Evolutionary conservation across 2,113 vertebrate species (phyloP).

Genomic region (Naja naja): DNA sequence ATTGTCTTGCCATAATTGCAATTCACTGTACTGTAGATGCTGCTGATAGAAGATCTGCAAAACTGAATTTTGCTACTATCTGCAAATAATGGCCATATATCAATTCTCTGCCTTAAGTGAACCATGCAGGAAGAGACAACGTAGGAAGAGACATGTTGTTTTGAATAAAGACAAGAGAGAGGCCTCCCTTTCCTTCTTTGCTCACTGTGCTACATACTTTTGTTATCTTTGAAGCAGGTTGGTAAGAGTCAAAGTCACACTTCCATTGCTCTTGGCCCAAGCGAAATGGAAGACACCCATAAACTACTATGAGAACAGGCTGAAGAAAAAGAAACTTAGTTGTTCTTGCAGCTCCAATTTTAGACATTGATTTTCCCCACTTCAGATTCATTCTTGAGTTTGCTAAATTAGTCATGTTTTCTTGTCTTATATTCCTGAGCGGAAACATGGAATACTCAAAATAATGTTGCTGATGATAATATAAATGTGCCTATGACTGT

Average conservation of each 20-base stretch:
- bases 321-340: neutral
- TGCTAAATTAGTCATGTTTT: neutral
- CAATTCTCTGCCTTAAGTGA: neutral
- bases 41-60: neutral
- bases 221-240: neutral
- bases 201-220: neutral
- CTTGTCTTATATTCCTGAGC: neutral
- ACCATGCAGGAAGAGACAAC: neutral
- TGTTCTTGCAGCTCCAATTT: neutral
- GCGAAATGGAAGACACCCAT: neutral
- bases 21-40: neutral
- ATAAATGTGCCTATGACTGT: neutral
- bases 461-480: neutral
- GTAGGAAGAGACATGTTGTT: neutral
- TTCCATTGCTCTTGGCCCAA: neutral
- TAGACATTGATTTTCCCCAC: neutral
- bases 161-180: neutral
- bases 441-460: neutral
- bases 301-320: neutral
- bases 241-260: neutral
- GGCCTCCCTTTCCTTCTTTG: neutral
- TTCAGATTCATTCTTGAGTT: neutral
- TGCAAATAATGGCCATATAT: neutral
- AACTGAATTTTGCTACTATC: neutral
- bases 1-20: neutral